These are phyloP conservation scores for Montipora efflorescens DNA, from an alignment of 64 coral and sea anemone species.

Conservation along the genomic window DNA sequence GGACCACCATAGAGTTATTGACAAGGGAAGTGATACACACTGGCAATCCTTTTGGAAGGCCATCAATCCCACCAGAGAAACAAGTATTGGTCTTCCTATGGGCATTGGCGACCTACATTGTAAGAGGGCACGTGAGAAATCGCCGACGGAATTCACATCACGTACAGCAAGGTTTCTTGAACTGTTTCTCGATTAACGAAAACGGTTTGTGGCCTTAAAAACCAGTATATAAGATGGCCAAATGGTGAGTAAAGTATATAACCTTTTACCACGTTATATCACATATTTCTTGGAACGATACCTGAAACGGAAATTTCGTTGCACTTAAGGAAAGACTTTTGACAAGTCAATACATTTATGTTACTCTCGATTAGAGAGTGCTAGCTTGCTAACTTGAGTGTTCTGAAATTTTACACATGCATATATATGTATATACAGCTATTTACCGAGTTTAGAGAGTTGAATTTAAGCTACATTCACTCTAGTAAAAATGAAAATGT, in stretches of 20 bases:
- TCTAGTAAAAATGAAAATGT: constrained; percentile 38
- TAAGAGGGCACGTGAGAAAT: constrained; percentile 43
- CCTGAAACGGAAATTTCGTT: not conserved
- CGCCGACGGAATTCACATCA: constrained; percentile 30
- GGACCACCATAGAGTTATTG: constrained; percentile 33
- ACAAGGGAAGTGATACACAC: not conserved
- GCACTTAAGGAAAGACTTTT: not conserved
- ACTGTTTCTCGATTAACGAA: constrained; percentile 25
- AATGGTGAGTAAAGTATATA: not conserved
- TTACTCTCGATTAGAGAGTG: not conserved
- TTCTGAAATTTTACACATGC: not conserved
- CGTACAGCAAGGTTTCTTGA: constrained; percentile 10
- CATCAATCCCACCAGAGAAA: constrained; percentile 35
- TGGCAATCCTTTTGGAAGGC: constrained; percentile 49
- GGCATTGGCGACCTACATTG: constrained; percentile 35
- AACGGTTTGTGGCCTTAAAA: not conserved
- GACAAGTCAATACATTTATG: not conserved
- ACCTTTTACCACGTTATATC: not conserved
- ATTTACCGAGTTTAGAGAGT: not conserved
- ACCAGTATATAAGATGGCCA: not conserved
- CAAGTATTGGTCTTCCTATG: constrained; percentile 52
- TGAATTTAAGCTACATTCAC: not conserved
- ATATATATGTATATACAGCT: not conserved
- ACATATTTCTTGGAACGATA: too few species aligned
- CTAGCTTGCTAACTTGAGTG: not conserved